Conservation (phyloP, 1,140 invertebrate genomes). For the Vollenhovia emeryi region DNA sequence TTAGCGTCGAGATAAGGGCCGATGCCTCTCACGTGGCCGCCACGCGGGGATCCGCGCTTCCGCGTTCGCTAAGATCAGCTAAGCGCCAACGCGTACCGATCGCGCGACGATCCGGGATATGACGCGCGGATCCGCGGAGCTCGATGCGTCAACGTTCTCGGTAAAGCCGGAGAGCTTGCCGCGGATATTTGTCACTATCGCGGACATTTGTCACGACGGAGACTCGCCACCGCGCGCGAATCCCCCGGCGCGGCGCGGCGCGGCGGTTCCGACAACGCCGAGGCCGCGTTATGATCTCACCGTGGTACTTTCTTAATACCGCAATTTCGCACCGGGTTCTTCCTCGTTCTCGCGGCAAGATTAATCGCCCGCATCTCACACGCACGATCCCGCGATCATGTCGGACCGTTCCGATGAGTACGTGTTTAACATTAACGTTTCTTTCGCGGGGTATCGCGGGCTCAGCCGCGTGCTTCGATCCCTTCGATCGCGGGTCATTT, state of each 20-base stretch:
- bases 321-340: slow-evolving; percentile 69
- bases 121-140: neutral
- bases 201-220: neutral
- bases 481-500: too few species aligned
- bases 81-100: slow-evolving; percentile 30
- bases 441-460: neutral
- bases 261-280: neutral
- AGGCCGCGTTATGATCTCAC: slow-evolving; percentile 67
- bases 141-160: neutral
- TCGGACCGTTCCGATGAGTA: neutral
- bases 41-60: neutral
- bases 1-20: neutral
- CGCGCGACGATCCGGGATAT: neutral
- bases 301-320: slow-evolving; percentile 63
- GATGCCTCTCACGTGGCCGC: slow-evolving; percentile 23
- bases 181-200: slow-evolving; percentile 9
- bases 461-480: too few species aligned
- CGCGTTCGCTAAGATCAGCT: slow-evolving; percentile 34
- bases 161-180: neutral
- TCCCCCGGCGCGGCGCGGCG: neutral
- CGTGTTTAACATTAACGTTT: slow-evolving; percentile 13
- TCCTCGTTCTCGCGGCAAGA: slow-evolving; percentile 56
- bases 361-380: slow-evolving; percentile 17
- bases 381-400: slow-evolving; percentile 5
- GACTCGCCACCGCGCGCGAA: neutral